phyloP scores from a whole-genome alignment of 53 echinoderm and acorn worm genomes.

The Echinometra lucunter region DNA sequence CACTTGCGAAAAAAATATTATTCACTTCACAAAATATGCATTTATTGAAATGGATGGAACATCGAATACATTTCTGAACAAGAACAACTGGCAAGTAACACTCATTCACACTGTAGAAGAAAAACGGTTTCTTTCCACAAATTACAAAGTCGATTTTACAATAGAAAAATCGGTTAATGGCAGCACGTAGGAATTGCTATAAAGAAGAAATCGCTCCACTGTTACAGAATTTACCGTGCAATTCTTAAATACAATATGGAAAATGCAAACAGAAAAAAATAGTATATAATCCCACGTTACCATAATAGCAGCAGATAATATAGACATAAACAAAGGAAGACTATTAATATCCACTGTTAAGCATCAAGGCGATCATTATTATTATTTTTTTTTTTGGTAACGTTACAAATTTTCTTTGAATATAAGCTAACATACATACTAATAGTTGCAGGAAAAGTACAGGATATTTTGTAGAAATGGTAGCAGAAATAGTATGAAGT shows the following conservation, averaged over 20 bases:
- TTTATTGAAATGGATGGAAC: constrained; percentile 44
- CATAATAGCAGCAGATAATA: background rate
- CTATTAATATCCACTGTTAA: background rate
- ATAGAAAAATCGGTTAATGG: background rate
- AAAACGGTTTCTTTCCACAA: background rate
- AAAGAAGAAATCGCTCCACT: background rate
- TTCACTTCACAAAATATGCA: constrained; percentile 24
- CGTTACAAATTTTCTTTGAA: background rate
- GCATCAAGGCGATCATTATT: background rate
- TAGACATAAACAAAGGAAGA: background rate
- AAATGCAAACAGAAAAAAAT: background rate
- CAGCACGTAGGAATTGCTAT: background rate
- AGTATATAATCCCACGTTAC: background rate
- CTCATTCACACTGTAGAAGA: background rate
- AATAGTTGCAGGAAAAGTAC: background rate
- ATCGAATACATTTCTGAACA: background rate
- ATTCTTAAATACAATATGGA: background rate
- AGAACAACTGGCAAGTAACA: constrained; percentile 17
- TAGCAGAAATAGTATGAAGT: background rate
- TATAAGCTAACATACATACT: background rate
- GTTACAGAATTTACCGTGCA: background rate
- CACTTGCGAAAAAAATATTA: background rate
- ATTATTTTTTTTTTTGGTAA: background rate
- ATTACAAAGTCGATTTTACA: background rate
- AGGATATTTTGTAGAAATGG: background rate